These are phyloP conservation scores for Koerneria pararmatus DNA, from an alignment of 2,888 invertebrate genomes.

Conservation along the genomic window DNA sequence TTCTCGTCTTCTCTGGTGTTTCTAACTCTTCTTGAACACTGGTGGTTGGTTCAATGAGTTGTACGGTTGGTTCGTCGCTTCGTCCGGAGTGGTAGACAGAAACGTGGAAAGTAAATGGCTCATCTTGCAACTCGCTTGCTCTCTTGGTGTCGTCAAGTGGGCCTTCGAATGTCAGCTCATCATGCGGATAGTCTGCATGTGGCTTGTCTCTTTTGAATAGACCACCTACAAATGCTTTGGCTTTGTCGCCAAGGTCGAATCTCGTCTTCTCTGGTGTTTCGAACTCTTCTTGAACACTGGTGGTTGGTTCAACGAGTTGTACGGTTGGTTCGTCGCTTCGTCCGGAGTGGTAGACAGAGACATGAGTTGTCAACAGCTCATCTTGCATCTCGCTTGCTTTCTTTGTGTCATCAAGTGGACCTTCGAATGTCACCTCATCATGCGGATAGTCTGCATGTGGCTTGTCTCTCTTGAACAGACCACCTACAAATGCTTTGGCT, in stretches of 20 bases:
- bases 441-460: no score
- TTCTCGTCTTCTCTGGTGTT: no score
- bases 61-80: neutral
- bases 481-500: no score
- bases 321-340: no score
- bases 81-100: conserved; percentile 1
- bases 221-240: conserved; percentile 3
- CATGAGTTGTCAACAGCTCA: neutral
- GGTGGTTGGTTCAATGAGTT: no score
- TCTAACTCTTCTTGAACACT: no score
- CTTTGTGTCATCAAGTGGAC: neutral
- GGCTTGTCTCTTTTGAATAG: conserved; percentile 5
- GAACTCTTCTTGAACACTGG: neutral
- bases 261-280: conserved; percentile 12
- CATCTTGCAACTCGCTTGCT: neutral
- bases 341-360: conserved; percentile 7
- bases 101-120: neutral
- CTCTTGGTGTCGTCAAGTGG: neutral
- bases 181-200: conserved; percentile 6
- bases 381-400: neutral
- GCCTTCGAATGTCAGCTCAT: conserved; percentile 3
- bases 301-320: no score
- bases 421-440: conserved; percentile 7
- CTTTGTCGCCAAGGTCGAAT: conserved; percentile 13
- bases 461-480: no score